Base-by-base conservation (phyloP, 2,888 invertebrate species). In the Dione juno region DNA sequence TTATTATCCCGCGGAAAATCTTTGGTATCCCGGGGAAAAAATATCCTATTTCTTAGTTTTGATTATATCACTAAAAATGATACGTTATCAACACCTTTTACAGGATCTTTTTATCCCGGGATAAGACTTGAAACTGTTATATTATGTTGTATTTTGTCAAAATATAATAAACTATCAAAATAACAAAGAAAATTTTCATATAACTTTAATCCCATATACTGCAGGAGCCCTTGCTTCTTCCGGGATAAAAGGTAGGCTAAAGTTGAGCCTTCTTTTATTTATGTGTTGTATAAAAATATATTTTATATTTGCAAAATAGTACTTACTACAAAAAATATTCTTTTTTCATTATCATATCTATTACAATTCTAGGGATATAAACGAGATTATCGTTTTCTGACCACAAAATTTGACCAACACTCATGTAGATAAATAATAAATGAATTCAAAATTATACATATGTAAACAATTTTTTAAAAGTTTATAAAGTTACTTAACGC, bases 141-240 rank as follows among this genome's bases (percentile, higher is more conserved):
- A 16, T 37, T 54, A 54, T 54, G 35, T 54, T 35, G 0, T 5
- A 37, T 54, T 5, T 16, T 35, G 37, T 35, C n/a, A 54, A 35
- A 35, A 3, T 54, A 54, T 54, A 1, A 35, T n/a, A n/a, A 54
- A 16, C 35, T 16, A 37, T 35, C 1, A 54, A 16, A 37, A 54
- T n/a, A 54, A 37, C 35, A 37, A 54, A 35, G 11, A 35, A n/a
- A 54, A 54, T 35, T 35, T 54, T 54, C 54, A 54, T 54, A 54
- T 10, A 54, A 37, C 54, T 35, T 54, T 54, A 37, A 54, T 54
- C 54, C 54, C 54, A 54, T 54, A 54, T 37, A 54, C 53, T 54
- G 54, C 54, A 54, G 54, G 54, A 54, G 54, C 54, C 54, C 54
- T 54, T 54, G 54, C 54, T 54, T 54, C 54, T 54, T 54, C 54